Percentiles rank a stretch among this genome's conserved stretches.
Evolutionary conservation across 2,888 invertebrate genomes (phyloP).

Genomic region (Calameuta filiformis): DNA sequence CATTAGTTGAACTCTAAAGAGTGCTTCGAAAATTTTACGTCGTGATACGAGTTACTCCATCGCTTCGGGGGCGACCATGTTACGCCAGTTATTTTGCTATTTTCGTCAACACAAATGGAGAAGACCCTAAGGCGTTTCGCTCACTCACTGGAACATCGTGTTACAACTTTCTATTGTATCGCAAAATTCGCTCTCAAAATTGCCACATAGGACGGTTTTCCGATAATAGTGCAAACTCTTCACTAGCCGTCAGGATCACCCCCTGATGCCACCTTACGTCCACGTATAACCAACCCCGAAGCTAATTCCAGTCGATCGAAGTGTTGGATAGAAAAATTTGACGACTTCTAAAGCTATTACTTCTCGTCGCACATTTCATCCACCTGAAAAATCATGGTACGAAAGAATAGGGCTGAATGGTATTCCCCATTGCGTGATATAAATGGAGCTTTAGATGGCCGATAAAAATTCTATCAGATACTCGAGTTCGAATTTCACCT

Average conservation of each 20-base stretch:
- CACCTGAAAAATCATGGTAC: not conserved
- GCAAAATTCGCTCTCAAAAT: conserved; percentile 19
- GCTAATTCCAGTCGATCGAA: not conserved
- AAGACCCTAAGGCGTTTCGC: conserved; percentile 16
- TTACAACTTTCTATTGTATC: conserved; percentile 22
- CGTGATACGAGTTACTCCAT: conserved; percentile 10
- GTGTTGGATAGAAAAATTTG: not conserved
- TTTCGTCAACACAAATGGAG: conserved; percentile 23
- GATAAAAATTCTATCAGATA: not conserved
- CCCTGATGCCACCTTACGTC: not conserved
- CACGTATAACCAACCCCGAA: not conserved
- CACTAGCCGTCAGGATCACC: not conserved
- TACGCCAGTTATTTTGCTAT: conserved; percentile 21
- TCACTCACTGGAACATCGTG: conserved; percentile 22
- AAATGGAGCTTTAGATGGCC: not conserved
- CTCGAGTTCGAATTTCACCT: not conserved
- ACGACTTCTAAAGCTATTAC: not conserved
- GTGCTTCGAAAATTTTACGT: not conserved
- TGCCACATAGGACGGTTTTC: not conserved
- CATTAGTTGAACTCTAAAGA: conserved; percentile 10
- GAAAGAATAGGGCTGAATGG: not conserved
- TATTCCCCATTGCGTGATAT: not conserved
- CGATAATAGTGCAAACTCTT: not conserved
- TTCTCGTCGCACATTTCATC: not conserved
- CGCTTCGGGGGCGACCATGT: conserved; percentile 7